Evolutionary conservation across 2,888 invertebrate genomes (phyloP), one percentile per base, ranked within the genome.

Genomic region (Shargacucullia verbasci): DNA sequence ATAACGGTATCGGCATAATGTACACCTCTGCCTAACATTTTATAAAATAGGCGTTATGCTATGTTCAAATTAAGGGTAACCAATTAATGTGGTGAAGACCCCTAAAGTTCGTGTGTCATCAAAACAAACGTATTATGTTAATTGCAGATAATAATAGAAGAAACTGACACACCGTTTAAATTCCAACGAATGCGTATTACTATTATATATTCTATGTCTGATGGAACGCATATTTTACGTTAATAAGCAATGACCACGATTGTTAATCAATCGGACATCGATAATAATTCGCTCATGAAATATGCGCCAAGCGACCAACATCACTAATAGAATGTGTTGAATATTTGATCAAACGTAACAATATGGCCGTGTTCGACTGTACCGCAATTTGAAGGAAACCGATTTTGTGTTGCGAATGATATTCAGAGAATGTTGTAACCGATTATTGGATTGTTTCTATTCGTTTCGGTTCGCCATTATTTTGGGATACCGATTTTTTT

Each of bases 291-390:
- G 48, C 50, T 58, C 64, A 76, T 76, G 60, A 73, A 79, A 71
- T 76, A 75, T 78, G 62, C 48, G 60, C 55, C 15, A 9, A 43
- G 31, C 39, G 43, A 53, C 41, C 57, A 40, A 46, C 50, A 49
- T 37, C 56, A 34, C 73, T 76, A 71, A 67, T 77, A 65, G 64
- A 49, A 48, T 63, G 59, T 52, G 59, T 57, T 76, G 80, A 74
- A 82, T 79, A 81, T 79, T 80, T 80, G 68, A 82, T 73, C 47
- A 56, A 50, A 68, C 58, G 64, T 65, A 47, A 68, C 67, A 60
- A 29, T 37, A 29, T n/a, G 13, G 48, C 29, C 47, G 56, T 44
- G 25, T 13, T n/a, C 15, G 54, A 63, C 31, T 38, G 44, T 69
- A 61, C 52, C 52, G 55, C 65, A 44, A 41, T 52, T 48, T 58